phyloP scores from a whole-genome alignment of 2,113 vertebrate species.

The Bothrops jararaca region DNA sequence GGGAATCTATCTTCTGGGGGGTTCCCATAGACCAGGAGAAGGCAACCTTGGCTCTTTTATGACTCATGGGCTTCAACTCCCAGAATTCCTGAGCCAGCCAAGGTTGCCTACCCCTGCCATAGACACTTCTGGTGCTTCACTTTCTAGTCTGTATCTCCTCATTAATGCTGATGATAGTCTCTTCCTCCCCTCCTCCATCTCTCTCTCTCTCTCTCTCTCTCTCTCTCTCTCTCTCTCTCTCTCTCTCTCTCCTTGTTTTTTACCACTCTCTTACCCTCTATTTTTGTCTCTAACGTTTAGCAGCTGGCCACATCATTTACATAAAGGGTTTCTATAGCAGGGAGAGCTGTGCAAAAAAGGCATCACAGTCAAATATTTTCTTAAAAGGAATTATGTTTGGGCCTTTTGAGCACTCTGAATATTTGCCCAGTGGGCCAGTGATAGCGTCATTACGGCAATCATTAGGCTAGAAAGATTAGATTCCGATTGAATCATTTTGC shows the following conservation, averaged over 20 bases:
- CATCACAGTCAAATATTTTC: not conserved
- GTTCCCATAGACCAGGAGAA: not conserved
- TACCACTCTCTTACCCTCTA: not conserved
- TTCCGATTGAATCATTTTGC: not conserved
- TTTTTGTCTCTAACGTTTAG: not conserved
- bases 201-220: not conserved
- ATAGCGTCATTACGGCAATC: not conserved
- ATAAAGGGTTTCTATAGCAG: not conserved
- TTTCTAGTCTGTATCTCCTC: not conserved
- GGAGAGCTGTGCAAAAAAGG: not conserved
- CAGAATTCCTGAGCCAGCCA: too few species aligned
- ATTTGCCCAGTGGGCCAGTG: not conserved
- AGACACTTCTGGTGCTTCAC: not conserved
- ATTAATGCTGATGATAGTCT: not conserved
- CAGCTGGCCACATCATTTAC: not conserved
- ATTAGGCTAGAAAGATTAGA: not conserved
- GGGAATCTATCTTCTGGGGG: not conserved
- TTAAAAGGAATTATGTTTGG: not conserved
- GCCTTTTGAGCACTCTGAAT: not conserved
- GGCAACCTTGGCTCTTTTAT: too few species aligned
- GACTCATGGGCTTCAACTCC: too few species aligned
- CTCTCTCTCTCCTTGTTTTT: not conserved
- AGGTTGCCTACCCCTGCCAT: too few species aligned
- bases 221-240: not conserved
- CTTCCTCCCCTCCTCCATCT: not conserved